These are phyloP conservation scores for Mycetomoellerius zeteki DNA, from an alignment of 1,140 invertebrate species.

Conservation along the genomic window DNA sequence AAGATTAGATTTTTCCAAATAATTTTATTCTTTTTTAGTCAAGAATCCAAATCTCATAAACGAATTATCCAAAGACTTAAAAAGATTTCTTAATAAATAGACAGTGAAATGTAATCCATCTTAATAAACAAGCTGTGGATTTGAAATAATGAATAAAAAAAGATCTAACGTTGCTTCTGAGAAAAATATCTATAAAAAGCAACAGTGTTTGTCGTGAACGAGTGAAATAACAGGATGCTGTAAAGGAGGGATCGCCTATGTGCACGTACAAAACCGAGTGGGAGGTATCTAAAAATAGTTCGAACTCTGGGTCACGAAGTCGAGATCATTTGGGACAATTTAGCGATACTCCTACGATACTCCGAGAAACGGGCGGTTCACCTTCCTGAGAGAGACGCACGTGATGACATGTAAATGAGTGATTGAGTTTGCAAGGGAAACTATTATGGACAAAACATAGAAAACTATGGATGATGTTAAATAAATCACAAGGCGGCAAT, in stretches of 20 bases:
- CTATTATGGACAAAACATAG: conserved; percentile 2
- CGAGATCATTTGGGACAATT: conserved; percentile 63
- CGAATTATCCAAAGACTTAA: background rate
- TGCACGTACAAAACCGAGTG: conserved; percentile 56
- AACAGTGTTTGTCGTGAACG: conserved; percentile 54
- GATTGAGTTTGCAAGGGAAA: conserved; percentile 36
- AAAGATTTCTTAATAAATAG: background rate
- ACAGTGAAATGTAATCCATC: background rate
- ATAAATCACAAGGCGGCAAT: conserved; percentile 26
- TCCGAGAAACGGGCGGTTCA: conserved; percentile 69
- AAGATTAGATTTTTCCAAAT: background rate
- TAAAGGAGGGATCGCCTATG: conserved; percentile 44
- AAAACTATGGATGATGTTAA: conserved; percentile 4
- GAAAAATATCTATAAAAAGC: conserved; percentile 63
- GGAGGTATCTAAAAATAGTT: conserved; percentile 70
- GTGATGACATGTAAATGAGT: conserved; percentile 35
- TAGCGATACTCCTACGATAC: conserved; percentile 55
- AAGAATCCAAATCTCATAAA: background rate
- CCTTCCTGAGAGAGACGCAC: conserved; percentile 60
- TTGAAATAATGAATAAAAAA: conserved; percentile 40
- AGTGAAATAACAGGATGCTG: conserved; percentile 51
- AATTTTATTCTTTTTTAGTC: background rate
- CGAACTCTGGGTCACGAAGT: conserved; percentile 69
- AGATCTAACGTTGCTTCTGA: conserved; percentile 25
- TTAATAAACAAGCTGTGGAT: conserved; percentile 10